Base-by-base conservation (phyloP, 2,113 vertebrate species). In the Saccopteryx leptura region DNA sequence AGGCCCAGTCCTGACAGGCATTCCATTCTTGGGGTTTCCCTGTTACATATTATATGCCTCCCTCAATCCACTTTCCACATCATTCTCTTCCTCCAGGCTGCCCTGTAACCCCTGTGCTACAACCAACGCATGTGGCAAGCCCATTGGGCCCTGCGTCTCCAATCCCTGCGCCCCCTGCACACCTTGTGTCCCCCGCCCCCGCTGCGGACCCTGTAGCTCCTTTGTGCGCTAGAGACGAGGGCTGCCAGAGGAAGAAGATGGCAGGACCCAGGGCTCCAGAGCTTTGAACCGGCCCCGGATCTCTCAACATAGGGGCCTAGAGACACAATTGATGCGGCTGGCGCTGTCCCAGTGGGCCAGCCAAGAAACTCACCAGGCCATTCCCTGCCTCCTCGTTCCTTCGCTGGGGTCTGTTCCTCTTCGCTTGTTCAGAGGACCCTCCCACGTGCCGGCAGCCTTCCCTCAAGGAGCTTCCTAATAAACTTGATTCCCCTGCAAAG, bases 21-120 rank as follows among this genome's bases (percentile, higher is more conserved):
- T 52, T 76, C 26, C 26, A 15, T 24, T 56, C 65, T 31, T 46
- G 18, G 39, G 52, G 65, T 72, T 19, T 65, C 46, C 54, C 52
- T 90, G 50, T 14, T 46, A 10, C 26, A 1, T 28, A 39, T 52
- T 31, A 31, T 0, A 31, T 23, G 2, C 46, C 12, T 28, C 50
- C 50, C 48, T 33, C 21, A 9, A 23, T 76, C 96, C 80, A 93
- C 19, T 50, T 33, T 85, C 14, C 4, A 9, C 7, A 21, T 26
- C 31, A 6, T 76, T 87, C 12, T 91, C 82, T 87, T 28, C 94
- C 52, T 86, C 52, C 60, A 98, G 98, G 88, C 71, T 97, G 72
- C 97, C 97, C 56, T 89, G 94, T 66, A 96, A 97, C 61, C 97
- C 97, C 58, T 97, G 97, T 0, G 83, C 96, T 56, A 97, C 97